Evolutionary conservation across 2,888 invertebrate species (phyloP), one percentile per base, ranked within the genome.

Genomic region (Mamestra brassicae): DNA sequence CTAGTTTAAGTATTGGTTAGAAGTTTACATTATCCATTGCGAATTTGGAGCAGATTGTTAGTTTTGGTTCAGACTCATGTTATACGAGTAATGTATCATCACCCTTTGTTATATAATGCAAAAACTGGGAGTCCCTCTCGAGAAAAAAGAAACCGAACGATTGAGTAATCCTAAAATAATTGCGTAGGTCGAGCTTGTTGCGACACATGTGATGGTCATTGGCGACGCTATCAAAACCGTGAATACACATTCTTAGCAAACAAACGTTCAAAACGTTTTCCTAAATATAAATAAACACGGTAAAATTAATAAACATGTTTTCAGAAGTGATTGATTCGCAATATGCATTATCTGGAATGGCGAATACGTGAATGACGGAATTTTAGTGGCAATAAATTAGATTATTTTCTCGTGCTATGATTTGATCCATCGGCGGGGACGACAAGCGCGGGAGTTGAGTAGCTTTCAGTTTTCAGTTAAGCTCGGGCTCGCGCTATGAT

Each of bases 401-500:
- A 84, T 83, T 74, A 70, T 85, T 85, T 64, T 88, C 87, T 76
- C 55, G 71, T 86, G 87, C 87, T 89, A 85, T 87, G 89, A 88
- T 89, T 86, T 80, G 80, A 89, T 90, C 83, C 77, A 84, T 87
- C 88, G 86, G 87, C 86, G 88, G 85, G 87, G 83, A 88, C 87
- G 90, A 90, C 90, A 90, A 86, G 90, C 86, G 85, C 86, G 85
- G 75, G 87, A 86, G 90, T 85, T 81, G 83, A 82, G 76, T 65
- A 85, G 86, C 88, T 91, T 93, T 92, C 90, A 94, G 95, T 91
- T 90, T 90, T 89, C 87, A 91, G 89, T 89, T 87, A 87, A 90
- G 89, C 90, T 90, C 90, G 89, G 83, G 86, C 91, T 89, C 85
- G 78, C 89, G 90, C 81, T 82, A 90, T 90, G 92, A 91, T 89